Evolutionary conservation across 2,888 invertebrate species (phyloP), one percentile per base, ranked within the genome.

Genomic region (Slavum lentiscoides): DNA sequence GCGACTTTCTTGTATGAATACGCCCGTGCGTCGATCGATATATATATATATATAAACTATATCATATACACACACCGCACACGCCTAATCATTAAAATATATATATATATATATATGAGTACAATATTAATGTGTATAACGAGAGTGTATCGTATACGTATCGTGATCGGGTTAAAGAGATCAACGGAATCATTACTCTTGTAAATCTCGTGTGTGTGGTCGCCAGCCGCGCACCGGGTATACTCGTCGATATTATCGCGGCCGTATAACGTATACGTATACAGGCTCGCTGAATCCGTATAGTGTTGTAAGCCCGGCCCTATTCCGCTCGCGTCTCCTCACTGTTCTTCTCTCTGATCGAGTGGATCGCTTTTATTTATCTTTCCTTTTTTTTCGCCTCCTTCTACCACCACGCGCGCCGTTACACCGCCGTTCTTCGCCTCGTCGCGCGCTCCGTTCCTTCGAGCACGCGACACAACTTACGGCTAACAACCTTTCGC

Each of bases 161-260:
- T 23, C 58, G 30, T 37, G 23, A 55, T 53, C 58, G 55, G 70
- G 80, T 72, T 62, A 72, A 66, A 72, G 66, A 72, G 70, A 72
- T 80, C 80, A 80, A 80, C 80, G 62, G 55, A 70, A 80, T 80
- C 80, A 80, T 80, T 80, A 80, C 70, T 75, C 58, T 75, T 66
- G 74, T 66, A 15, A 1, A 17, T 19, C 19, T 64, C n/a, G 62
- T 19, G 66, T 19, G 66, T 67, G 75, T 67, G 67, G 74, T 75
- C 67, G 75, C 43, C 58, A n/a, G 49, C 73, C 58, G 49, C 73
- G 62, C 62, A 30, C 30, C 30, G 30, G 37, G 67, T 21, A n/a
- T n/a, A 39, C 66, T 62, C 58, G 39, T 59, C 49, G 23, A 19
- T 68, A 53, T 30, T 30, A 30, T 30, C 30, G 30, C 30, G 30